A percentile compares a stretch with the other conserved stretches of the same genome.
Evolutionary conservation across 2,888 invertebrate genomes (phyloP).

Genomic region (Apamea anceps): DNA sequence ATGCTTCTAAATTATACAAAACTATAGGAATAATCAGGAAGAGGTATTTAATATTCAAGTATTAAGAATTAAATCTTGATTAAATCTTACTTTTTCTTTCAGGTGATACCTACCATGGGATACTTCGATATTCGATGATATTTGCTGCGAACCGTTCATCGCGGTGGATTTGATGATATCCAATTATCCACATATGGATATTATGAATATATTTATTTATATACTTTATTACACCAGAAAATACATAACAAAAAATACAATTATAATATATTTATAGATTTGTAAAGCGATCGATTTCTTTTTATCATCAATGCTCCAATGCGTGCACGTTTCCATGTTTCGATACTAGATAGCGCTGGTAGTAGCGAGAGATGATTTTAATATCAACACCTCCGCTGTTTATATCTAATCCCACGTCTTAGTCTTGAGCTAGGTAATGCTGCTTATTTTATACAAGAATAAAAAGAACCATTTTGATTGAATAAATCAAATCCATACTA

Average conservation of each 20-base stretch:
- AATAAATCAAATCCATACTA: not conserved
- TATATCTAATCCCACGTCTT: too few relatives aligned
- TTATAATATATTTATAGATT: not conserved
- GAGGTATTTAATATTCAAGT: too few relatives aligned
- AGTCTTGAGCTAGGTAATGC: not conserved
- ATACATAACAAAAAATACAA: too few relatives aligned
- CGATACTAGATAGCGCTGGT: conserved; percentile 47
- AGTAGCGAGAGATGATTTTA: not conserved
- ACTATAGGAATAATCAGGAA: too few relatives aligned
- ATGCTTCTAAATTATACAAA: too few relatives aligned
- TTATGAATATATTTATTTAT: too few relatives aligned
- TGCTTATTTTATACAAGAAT: not conserved
- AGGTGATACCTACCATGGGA: not conserved
- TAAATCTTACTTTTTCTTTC: not conserved
- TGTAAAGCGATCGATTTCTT: not conserved
- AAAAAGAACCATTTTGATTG: not conserved
- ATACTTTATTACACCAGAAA: too few relatives aligned
- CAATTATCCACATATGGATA: too few relatives aligned
- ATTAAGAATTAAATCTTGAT: too few relatives aligned
- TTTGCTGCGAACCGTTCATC: not conserved
- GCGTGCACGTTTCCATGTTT: not conserved
- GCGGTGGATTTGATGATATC: not conserved
- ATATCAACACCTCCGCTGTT: too few relatives aligned
- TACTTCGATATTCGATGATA: not conserved
- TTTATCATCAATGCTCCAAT: not conserved